Percentiles rank a stretch among this genome's conserved stretches.
Evolutionary conservation across 2,797 vertebrate species (phyloP).

Genomic region (Oreortyx pictus): DNA sequence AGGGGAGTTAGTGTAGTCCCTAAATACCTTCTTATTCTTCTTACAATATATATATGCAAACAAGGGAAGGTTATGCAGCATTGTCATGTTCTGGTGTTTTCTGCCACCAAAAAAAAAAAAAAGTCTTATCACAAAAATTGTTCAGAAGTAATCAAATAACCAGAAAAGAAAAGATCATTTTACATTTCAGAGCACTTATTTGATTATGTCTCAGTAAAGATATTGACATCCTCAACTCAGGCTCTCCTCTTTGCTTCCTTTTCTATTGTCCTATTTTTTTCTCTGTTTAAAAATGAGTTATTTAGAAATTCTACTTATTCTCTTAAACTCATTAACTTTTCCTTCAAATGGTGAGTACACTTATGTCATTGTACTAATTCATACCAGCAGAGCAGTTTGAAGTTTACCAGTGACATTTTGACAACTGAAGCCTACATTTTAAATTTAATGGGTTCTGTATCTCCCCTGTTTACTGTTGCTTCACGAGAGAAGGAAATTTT

Average conservation of each 20-base stretch:
- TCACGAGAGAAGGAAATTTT: conserved; percentile 67
- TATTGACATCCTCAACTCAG: not conserved
- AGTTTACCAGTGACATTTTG: not conserved
- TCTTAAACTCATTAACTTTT: not conserved
- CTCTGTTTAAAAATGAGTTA: not conserved
- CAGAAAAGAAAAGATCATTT: conserved; percentile 13
- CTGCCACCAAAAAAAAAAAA: not conserved
- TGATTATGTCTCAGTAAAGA: not conserved
- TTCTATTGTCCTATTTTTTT: not conserved
- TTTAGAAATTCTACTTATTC: not conserved
- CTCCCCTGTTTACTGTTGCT: conserved; percentile 53
- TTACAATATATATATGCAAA: not conserved
- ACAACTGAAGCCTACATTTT: conserved; percentile 28
- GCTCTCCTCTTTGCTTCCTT: not conserved
- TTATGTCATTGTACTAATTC: not conserved
- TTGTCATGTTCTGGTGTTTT: not conserved
- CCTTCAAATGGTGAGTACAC: not conserved
- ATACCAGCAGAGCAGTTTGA: not conserved
- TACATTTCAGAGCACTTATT: conserved; percentile 7
- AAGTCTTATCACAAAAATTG: not conserved
- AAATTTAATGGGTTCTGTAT: conserved; percentile 1
- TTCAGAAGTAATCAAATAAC: not conserved
- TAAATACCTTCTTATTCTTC: not conserved
- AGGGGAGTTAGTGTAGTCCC: not conserved
- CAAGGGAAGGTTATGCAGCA: not conserved